Evolutionary conservation across 1,140 invertebrate genomes (phyloP), one percentile per base, ranked within the genome.

Genomic region (Cherax quadricarinatus): DNA sequence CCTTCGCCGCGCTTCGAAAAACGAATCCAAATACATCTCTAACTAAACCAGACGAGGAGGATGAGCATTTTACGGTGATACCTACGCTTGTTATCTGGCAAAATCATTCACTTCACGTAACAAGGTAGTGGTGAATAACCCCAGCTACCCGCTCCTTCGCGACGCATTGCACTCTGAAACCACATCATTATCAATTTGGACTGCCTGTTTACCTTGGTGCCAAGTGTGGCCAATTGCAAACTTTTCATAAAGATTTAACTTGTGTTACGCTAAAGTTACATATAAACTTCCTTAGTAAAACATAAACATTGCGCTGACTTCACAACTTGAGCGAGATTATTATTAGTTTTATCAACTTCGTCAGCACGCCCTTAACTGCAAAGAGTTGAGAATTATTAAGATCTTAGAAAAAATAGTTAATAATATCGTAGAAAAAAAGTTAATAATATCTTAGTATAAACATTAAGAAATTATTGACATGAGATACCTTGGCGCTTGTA

Each of bases 21-120:
- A 82, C 73, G 79, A 21, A 81, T 89, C 92, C 81, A 93, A 93
- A 93, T 93, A 93, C 92, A 89, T 93, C 92, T 89, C 83, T 83
- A 89, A 86, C 82, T 89, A 79, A 92, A 93, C 92, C 82, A 93
- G 92, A 89, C 88, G 92, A 86, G 82, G 86, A 93, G 73, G 87
- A 93, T 93, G 92, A 92, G 85, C 82, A 93, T 93, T 93, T 93
- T 93, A 88, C 92, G 92, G 70, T 86, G 79, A 92, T 84, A 66
- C 91, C 73, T 92, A 92, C 91, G 91, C 91, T 88, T 92, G 82
- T 92, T 92, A 92, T 88, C 91, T 88, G 81, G 91, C 86, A 41
- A 92, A 92, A 92, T 92, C 91, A 80, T 84, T 88, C 82, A 92
- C 91, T 92, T 41, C 66, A 92, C 81, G 82, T 89, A 86, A 89